Conservation (phyloP, 2,797 vertebrate genomes). For the Pelobates cultripes region DNA sequence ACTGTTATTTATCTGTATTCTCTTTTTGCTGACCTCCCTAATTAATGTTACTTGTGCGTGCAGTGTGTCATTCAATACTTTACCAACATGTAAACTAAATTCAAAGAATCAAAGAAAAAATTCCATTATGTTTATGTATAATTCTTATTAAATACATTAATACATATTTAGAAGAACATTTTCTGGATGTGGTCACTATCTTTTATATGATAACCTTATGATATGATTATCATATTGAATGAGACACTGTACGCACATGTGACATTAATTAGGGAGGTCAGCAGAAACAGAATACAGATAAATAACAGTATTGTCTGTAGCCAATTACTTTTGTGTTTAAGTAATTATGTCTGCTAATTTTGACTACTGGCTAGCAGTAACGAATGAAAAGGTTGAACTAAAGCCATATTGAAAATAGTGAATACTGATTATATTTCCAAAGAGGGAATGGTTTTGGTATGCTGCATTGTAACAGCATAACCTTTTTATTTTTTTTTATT, state of each 20-base stretch:
- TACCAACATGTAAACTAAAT: constrained; percentile 41
- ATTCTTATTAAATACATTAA: constrained; percentile 28
- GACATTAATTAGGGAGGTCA: constrained; percentile 49
- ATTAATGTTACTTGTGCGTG: constrained; percentile 47
- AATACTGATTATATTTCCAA: too few species aligned
- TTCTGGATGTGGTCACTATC: not conserved
- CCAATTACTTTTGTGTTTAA: constrained; percentile 29
- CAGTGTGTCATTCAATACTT: constrained; percentile 41
- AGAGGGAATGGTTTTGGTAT: too few species aligned
- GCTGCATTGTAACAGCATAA: too few species aligned
- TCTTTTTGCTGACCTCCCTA: constrained; percentile 42
- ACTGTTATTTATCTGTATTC: constrained; percentile 40
- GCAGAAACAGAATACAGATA: constrained; percentile 36
- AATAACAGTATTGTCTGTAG: constrained; percentile 31
- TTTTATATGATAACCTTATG: not conserved
- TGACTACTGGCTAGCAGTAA: constrained; percentile 11
- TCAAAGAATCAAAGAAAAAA: constrained; percentile 19
- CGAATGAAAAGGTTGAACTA: constrained; percentile 3
- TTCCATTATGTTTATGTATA: constrained; percentile 34
- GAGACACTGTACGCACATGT: constrained; percentile 46
- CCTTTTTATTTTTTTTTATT: too few species aligned
- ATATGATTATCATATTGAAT: not conserved
- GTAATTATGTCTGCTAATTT: constrained; percentile 34
- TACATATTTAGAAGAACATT: constrained; percentile 10
- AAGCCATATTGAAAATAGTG: not conserved